Percentiles rank a stretch among this genome's conserved stretches.
These are phyloP conservation scores for Hozukius guyotensis DNA, from an alignment of 2,797 vertebrate genomes.

Conservation along the genomic window DNA sequence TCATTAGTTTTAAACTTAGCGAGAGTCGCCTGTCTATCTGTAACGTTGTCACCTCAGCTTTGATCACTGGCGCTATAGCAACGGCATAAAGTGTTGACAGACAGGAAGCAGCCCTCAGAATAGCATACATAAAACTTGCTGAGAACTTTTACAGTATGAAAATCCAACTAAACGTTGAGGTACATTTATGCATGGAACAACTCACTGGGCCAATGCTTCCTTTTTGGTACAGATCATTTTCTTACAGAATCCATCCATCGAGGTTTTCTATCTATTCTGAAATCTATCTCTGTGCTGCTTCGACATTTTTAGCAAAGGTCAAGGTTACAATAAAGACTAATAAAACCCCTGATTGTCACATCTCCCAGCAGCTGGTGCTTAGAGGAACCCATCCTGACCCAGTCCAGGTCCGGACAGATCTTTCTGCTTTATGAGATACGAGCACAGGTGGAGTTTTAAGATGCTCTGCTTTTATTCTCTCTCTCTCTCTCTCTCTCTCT, in stretches of 20 bases:
- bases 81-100: constrained; percentile 10
- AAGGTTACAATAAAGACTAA: neutral
- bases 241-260: neutral
- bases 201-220: neutral
- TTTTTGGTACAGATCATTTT: neutral
- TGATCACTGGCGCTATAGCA: neutral
- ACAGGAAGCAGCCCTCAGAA: constrained; percentile 27
- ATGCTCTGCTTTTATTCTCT: constrained; percentile 12
- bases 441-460: constrained; percentile 29
- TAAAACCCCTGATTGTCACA: constrained; percentile 5
- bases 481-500: neutral
- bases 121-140: neutral
- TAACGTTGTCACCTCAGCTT: constrained; percentile 6
- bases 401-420: neutral
- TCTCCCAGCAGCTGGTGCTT: neutral
- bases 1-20: constrained; percentile 40
- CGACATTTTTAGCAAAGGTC: neutral
- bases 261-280: neutral
- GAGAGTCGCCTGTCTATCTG: neutral
- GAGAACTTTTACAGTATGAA: neutral
- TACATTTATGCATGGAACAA: neutral
- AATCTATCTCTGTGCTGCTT: neutral
- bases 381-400: neutral
- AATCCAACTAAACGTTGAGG: neutral
- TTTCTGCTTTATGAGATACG: constrained; percentile 35